Percentiles rank a stretch among this genome's conserved stretches.
These are phyloP conservation scores for Pristionchus mayeri DNA, from an alignment of 2,888 invertebrate species.

Conservation along the genomic window DNA sequence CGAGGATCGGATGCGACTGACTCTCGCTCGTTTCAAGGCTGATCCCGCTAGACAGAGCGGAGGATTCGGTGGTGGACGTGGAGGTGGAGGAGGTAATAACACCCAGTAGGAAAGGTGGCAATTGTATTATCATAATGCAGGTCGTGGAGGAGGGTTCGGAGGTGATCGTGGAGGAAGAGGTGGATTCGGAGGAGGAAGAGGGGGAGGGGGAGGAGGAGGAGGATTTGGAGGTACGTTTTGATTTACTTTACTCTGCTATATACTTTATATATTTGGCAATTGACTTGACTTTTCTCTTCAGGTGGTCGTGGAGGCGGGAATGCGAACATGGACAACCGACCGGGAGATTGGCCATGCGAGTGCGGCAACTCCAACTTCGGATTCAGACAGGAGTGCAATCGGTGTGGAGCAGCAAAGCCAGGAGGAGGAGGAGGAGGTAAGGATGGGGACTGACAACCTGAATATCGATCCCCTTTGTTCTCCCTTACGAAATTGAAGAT, in stretches of 20 bases:
- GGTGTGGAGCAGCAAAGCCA: conserved; percentile 53
- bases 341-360: conserved; percentile 71
- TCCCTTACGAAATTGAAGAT: too few species aligned
- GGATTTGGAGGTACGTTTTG: conserved; percentile 46
- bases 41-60: conserved; percentile 49
- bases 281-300: conserved; percentile 10
- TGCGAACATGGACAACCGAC: conserved; percentile 65
- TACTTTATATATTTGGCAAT: too few species aligned
- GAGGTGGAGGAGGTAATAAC: conserved; percentile 57
- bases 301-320: conserved; percentile 54
- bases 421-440: conserved; percentile 44
- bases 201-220: conserved; percentile 51
- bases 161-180: conserved; percentile 51
- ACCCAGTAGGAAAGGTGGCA: too few species aligned
- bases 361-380: conserved; percentile 74
- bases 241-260: too few species aligned
- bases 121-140: not conserved
- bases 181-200: conserved; percentile 40
- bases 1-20: conserved; percentile 67
- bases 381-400: conserved; percentile 69
- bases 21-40: conserved; percentile 66
- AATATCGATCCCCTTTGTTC: too few species aligned
- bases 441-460: too few species aligned
- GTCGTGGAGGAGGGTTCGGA: conserved; percentile 51
- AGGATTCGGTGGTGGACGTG: conserved; percentile 54